phyloP scores from a whole-genome alignment of 2,113 vertebrate genomes.

The Gymnobelideus leadbeateri region DNA sequence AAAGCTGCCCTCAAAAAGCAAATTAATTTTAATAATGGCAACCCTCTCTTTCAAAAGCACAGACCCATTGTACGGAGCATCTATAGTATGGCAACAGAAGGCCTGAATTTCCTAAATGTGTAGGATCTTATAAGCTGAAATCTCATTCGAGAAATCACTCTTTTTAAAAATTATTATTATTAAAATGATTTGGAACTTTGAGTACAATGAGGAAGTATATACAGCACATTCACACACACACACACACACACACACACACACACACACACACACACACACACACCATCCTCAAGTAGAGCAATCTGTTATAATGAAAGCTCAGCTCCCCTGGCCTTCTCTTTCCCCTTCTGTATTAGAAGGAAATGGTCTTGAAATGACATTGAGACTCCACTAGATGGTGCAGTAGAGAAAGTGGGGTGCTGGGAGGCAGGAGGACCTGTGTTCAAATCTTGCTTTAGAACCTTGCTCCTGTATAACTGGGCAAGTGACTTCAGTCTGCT shows the following conservation, averaged over 20 bases:
- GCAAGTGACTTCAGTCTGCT: neutral
- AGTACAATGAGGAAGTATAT: neutral
- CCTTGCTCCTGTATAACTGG: neutral
- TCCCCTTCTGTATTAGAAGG: neutral
- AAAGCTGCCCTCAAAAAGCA: slow-evolving; percentile 20
- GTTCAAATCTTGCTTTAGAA: neutral
- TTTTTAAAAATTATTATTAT: neutral
- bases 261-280: neutral
- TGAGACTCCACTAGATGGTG: neutral
- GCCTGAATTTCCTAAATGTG: rapidly evolving
- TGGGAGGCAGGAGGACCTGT: neutral
- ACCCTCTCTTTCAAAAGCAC: neutral
- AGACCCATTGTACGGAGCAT: rapidly evolving
- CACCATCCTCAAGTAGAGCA: too few species aligned
- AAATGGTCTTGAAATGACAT: neutral
- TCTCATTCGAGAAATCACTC: too few species aligned
- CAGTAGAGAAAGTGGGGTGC: neutral
- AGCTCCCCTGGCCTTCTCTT: neutral
- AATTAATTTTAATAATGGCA: neutral
- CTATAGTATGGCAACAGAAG: neutral
- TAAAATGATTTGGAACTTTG: neutral
- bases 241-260: neutral
- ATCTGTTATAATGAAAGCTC: neutral
- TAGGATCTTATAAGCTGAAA: neutral
- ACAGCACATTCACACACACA: neutral